Percentiles rank a stretch among this genome's conserved stretches.
These are phyloP conservation scores for Orthonychiurus folsomi DNA, from an alignment of 2,888 invertebrate genomes.

Conservation along the genomic window DNA sequence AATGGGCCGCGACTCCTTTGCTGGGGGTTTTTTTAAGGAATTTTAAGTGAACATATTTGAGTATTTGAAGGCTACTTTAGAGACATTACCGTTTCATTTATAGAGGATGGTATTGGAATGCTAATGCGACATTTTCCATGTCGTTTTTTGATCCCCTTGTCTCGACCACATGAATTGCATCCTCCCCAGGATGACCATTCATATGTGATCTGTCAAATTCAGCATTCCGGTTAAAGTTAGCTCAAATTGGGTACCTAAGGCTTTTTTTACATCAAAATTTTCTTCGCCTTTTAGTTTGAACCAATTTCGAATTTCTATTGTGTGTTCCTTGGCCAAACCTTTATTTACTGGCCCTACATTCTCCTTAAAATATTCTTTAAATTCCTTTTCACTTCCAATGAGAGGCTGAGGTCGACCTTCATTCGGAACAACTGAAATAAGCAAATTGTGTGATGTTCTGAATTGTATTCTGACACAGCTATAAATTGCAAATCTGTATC, in stretches of 20 bases:
- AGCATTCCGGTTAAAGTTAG: background rate
- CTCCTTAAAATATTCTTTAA: background rate
- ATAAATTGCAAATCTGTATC: too few relatives aligned
- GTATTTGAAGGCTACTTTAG: too few relatives aligned
- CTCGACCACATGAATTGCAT: slow-evolving; percentile 8
- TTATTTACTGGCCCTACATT: slow-evolving; percentile 3
- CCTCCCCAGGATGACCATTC: slow-evolving; percentile 5
- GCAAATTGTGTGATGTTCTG: background rate
- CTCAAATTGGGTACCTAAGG: too few relatives aligned
- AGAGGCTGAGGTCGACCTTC: background rate
- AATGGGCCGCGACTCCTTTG: too few relatives aligned
- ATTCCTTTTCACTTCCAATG: background rate
- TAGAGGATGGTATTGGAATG: too few relatives aligned
- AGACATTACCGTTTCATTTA: too few relatives aligned
- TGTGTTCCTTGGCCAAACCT: background rate
- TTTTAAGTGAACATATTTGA: too few relatives aligned
- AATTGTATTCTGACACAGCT: slow-evolving; percentile 1
- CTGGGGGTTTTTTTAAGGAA: too few relatives aligned
- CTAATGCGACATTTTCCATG: slow-evolving; percentile 5
- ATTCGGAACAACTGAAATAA: background rate
- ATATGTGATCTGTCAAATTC: background rate
- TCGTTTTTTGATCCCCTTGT: background rate
- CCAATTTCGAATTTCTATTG: slow-evolving; percentile 4
- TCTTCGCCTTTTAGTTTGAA: background rate
- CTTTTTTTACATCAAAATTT: background rate